phyloP scores from a whole-genome alignment of 2,888 invertebrate species.

The Ochlodes sylvanus region DNA sequence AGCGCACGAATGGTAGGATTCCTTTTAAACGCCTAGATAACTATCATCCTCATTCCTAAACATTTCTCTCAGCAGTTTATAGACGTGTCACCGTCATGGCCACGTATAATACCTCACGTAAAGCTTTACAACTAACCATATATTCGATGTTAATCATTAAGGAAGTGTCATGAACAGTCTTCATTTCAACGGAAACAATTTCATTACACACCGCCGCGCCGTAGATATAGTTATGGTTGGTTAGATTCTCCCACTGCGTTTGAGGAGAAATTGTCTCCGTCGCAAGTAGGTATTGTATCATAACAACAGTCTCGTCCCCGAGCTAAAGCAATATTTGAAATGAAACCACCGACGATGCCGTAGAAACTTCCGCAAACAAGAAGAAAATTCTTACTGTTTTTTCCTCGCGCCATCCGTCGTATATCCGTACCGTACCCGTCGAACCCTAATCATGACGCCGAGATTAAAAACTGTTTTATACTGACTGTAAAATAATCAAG shows the following conservation, averaged over 20 bases:
- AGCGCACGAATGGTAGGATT: no score
- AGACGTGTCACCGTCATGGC: no score
- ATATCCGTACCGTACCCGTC: slow-evolving; percentile 7
- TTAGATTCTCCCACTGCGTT: neutral
- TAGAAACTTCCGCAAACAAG: slow-evolving; percentile 54
- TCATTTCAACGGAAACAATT: neutral
- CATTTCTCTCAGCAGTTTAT: no score
- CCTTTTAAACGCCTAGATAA: no score
- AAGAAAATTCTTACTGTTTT: slow-evolving; percentile 52
- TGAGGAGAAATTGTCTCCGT: slow-evolving; percentile 17
- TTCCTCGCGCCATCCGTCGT: slow-evolving; percentile 33
- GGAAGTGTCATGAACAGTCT: neutral
- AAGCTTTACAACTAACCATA: no score
- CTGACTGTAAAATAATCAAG: neutral
- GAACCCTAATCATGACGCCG: slow-evolving; percentile 17
- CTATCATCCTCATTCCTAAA: no score
- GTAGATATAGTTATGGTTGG: neutral
- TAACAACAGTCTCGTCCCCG: slow-evolving; percentile 44
- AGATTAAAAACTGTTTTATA: neutral
- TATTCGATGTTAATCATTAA: no score
- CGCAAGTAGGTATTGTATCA: slow-evolving; percentile 36
- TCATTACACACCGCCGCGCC: neutral
- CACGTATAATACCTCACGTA: no score
- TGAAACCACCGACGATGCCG: slow-evolving; percentile 52
- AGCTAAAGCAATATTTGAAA: slow-evolving; percentile 57